Conservation (phyloP, 1,140 invertebrate species). For the Macrobrachium nipponense region DNA sequence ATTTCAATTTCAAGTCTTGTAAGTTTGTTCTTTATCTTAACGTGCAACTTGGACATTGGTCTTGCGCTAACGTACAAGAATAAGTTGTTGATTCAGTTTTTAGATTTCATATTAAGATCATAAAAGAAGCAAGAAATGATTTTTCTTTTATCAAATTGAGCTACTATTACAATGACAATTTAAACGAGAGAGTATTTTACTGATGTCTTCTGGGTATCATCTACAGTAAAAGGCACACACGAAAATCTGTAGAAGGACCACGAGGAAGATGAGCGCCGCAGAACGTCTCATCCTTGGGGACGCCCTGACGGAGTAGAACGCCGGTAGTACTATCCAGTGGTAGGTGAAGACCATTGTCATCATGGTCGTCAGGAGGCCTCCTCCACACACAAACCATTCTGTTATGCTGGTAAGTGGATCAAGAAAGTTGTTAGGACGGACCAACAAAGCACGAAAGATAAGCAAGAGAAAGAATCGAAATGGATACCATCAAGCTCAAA, state of each 20-base stretch:
- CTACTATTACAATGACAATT: no score
- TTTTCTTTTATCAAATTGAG: no score
- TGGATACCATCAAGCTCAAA: no score
- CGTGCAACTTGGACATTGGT: no score
- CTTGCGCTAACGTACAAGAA: no score
- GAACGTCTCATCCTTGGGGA: slow-evolving; percentile 50
- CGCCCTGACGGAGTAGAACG: neutral
- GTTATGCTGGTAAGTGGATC: slow-evolving; percentile 15
- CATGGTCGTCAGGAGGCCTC: slow-evolving; percentile 36
- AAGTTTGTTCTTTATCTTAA: no score
- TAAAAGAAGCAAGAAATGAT: no score
- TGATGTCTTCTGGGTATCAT: slow-evolving; percentile 21
- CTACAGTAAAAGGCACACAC: slow-evolving; percentile 29
- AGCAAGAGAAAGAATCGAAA: neutral
- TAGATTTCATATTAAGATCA: no score
- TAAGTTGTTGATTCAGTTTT: no score
- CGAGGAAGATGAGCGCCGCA: slow-evolving; percentile 26
- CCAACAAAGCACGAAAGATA: no score
- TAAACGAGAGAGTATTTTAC: no score
- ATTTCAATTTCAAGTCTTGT: no score
- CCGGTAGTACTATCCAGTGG: slow-evolving; percentile 47
- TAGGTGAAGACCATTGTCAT: slow-evolving; percentile 40
- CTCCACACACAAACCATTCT: slow-evolving; percentile 43
- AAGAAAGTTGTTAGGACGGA: neutral
- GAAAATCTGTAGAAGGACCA: slow-evolving; percentile 35